These are phyloP conservation scores for Drosophila kuntzei DNA, from an alignment of 2,888 invertebrate species.

Conservation along the genomic window DNA sequence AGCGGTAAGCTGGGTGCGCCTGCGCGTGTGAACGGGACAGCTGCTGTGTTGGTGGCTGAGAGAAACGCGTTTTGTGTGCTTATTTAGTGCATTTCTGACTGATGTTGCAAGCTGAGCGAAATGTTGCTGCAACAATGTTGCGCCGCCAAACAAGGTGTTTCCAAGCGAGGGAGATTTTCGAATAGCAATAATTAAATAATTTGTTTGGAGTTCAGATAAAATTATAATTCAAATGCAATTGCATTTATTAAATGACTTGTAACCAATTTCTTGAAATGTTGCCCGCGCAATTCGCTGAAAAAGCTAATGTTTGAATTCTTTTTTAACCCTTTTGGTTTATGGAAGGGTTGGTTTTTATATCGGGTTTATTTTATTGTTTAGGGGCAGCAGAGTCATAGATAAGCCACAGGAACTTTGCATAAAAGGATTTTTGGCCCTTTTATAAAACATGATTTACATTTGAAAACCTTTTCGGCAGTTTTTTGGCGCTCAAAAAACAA, in stretches of 20 bases:
- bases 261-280: slow-evolving; percentile 5
- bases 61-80: slow-evolving; percentile 56
- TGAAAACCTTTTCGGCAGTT: slow-evolving; percentile 42
- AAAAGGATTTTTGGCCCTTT: slow-evolving; percentile 37
- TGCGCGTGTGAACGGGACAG: slow-evolving; percentile 56
- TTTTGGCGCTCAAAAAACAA: slow-evolving; percentile 49
- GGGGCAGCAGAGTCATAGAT: slow-evolving; percentile 32
- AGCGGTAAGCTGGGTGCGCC: slow-evolving; percentile 58
- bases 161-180: background rate
- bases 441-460: slow-evolving; percentile 51
- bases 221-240: background rate
- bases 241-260: background rate
- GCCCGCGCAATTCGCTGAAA: slow-evolving; percentile 27
- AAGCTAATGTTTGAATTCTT: background rate
- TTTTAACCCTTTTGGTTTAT: slow-evolving; percentile 22
- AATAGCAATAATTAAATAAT: background rate
- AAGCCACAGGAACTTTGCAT: slow-evolving; percentile 36
- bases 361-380: slow-evolving; percentile 7
- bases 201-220: background rate
- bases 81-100: slow-evolving; percentile 51
- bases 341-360: slow-evolving; percentile 43
- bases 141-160: slow-evolving; percentile 7
- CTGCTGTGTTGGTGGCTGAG: slow-evolving; percentile 42
- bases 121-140: slow-evolving; percentile 67
- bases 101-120: slow-evolving; percentile 44